Percentiles rank a stretch among this genome's conserved stretches.
Evolutionary conservation across 2,113 vertebrate genomes (phyloP).

Genomic region (Phrynocephalus versicolor): DNA sequence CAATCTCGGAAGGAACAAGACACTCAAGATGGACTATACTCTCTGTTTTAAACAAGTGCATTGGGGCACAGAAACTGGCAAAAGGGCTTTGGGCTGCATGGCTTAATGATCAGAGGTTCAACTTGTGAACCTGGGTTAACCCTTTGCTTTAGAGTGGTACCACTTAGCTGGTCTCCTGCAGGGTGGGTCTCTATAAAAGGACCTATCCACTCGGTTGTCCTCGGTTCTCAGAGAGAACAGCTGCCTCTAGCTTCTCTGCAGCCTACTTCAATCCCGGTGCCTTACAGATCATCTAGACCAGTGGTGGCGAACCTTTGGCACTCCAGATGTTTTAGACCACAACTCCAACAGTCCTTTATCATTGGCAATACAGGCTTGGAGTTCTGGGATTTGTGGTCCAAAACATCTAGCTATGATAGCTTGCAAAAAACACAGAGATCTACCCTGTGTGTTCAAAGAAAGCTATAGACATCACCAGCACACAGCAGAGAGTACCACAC

Average conservation of each 20-base stretch:
- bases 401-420: too few relatives aligned
- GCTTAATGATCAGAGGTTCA: not conserved
- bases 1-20: not conserved
- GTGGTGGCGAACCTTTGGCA: too few relatives aligned
- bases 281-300: not conserved
- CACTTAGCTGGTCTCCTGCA: too few relatives aligned
- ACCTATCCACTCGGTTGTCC: not conserved
- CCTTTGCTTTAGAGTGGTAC: not conserved
- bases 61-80: not conserved
- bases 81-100: too few relatives aligned
- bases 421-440: not conserved
- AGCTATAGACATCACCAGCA: not conserved
- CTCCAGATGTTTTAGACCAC: too few relatives aligned
- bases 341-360: too few relatives aligned
- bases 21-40: not conserved
- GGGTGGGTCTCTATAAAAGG: too few relatives aligned
- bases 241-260: not conserved
- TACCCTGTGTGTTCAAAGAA: not conserved
- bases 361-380: too few relatives aligned
- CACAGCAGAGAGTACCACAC: not conserved
- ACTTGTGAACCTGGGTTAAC: not conserved
- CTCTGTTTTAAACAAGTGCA: not conserved
- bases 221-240: not conserved
- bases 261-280: not conserved
- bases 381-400: too few relatives aligned